Percentiles rank a stretch among this genome's conserved stretches.
Conservation (phyloP, 2,888 invertebrate genomes). For the Acleris holmiana region DNA sequence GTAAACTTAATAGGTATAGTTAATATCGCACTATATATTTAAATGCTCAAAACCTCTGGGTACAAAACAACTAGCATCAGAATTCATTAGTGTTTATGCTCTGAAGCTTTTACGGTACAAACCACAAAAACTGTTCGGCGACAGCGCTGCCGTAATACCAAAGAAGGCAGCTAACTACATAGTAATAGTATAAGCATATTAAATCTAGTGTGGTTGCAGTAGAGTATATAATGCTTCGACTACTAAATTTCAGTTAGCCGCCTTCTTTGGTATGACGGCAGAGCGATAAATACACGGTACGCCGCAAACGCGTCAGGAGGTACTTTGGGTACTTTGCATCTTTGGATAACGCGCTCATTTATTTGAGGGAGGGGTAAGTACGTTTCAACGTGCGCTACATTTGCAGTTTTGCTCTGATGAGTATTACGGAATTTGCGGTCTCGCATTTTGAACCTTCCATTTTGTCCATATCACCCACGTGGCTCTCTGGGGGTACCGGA, state of each 20-base stretch:
- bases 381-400: slow-evolving; percentile 21
- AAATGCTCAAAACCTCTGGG: neutral
- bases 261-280: too few relatives aligned
- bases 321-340: slow-evolving; percentile 34
- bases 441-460: slow-evolving; percentile 15
- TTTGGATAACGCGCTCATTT: slow-evolving; percentile 36
- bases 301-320: slow-evolving; percentile 35
- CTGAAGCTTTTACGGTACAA: slow-evolving; percentile 31
- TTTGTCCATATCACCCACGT: slow-evolving; percentile 8
- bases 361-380: slow-evolving; percentile 24
- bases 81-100: slow-evolving; percentile 28
- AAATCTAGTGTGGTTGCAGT: too few relatives aligned
- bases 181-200: too few relatives aligned
- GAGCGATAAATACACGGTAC: slow-evolving; percentile 35
- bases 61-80: slow-evolving; percentile 9
- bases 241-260: too few relatives aligned
- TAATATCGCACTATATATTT: neutral
- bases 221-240: too few relatives aligned
- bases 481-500: slow-evolving; percentile 12
- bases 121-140: slow-evolving; percentile 36
- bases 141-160: too few relatives aligned
- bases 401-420: slow-evolving; percentile 30
- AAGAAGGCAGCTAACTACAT: too few relatives aligned
- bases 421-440: slow-evolving; percentile 14
- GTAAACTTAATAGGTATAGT: too few relatives aligned